phyloP scores from a whole-genome alignment of 2,113 vertebrate species.

The Rhinoderma darwinii region DNA sequence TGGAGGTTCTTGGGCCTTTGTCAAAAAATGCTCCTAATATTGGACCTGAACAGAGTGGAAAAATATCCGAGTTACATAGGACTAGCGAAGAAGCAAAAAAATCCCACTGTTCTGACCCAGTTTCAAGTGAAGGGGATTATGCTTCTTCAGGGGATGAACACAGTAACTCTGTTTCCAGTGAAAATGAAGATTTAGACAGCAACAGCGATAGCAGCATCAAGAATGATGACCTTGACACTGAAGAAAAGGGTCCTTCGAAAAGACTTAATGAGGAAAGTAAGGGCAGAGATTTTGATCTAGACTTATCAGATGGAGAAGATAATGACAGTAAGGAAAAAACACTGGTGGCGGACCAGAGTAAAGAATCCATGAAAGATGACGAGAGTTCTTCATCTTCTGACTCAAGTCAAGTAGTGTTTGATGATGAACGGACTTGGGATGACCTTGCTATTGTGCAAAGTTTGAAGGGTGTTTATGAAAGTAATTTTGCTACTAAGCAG shows the following conservation, averaged over 20 bases:
- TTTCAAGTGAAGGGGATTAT: constrained; percentile 60
- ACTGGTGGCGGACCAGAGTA: constrained; percentile 64
- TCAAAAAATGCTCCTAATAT: constrained; percentile 27
- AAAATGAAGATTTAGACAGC: constrained; percentile 60
- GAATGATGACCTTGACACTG: constrained; percentile 63
- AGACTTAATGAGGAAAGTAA: constrained; percentile 64
- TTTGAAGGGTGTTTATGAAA: constrained; percentile 61
- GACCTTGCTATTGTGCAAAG: constrained; percentile 79
- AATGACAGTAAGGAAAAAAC: constrained; percentile 66
- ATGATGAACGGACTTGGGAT: constrained; percentile 92
- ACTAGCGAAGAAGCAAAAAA: not conserved
- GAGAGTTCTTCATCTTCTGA: constrained; percentile 46
- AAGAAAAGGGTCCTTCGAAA: constrained; percentile 70
- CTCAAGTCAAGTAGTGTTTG: constrained; percentile 79
- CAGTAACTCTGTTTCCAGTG: constrained; percentile 59
- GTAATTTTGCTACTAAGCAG: constrained; percentile 52
- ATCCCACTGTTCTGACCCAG: constrained; percentile 56
- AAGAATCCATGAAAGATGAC: constrained; percentile 50
- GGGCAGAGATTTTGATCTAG: constrained; percentile 66
- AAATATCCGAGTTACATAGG: constrained; percentile 25
- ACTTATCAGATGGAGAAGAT: constrained; percentile 67
- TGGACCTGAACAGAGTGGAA: constrained; percentile 45
- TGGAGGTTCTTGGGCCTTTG: constrained; percentile 26
- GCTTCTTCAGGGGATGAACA: constrained; percentile 68
- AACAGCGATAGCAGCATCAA: constrained; percentile 29